Percentiles rank a stretch among this genome's conserved stretches.
phyloP scores from a whole-genome alignment of 1,140 invertebrate genomes.

The Calephelis virginiensis region DNA sequence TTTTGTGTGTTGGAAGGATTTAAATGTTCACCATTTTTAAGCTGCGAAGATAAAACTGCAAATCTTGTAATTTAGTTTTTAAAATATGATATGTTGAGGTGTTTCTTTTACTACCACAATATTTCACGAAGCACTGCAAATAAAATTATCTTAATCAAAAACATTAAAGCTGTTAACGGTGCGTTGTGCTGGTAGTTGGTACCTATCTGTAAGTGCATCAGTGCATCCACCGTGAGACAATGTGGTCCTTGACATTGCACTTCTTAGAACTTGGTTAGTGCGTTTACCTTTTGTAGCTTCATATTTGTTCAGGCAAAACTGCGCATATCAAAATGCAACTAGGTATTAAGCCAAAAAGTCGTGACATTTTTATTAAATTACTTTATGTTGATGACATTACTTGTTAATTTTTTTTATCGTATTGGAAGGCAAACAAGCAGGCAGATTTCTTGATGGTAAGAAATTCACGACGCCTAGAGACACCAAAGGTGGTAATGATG shows the following conservation, averaged over 20 bases:
- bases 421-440: no score
- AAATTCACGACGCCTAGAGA: no score
- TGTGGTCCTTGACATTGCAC: conserved; percentile 56
- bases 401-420: no score
- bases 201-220: conserved; percentile 54
- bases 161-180: conserved; percentile 23
- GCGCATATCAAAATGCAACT: not conserved
- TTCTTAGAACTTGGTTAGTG: conserved; percentile 53
- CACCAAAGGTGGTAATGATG: no score
- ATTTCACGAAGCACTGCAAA: not conserved
- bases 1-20: no score
- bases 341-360: no score
- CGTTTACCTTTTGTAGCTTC: conserved; percentile 48
- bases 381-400: no score
- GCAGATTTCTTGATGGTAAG: no score
- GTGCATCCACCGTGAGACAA: conserved; percentile 51
- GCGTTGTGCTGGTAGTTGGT: conserved; percentile 19
- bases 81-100: not conserved
- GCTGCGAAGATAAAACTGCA: no score
- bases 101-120: not conserved
- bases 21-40: no score
- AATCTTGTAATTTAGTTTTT: not conserved
- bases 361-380: no score
- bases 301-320: not conserved
- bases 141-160: conserved; percentile 41